Percentiles rank a stretch among this genome's conserved stretches.
phyloP scores from a whole-genome alignment of 2,113 vertebrate species.

The Melanocharis versteri region DNA sequence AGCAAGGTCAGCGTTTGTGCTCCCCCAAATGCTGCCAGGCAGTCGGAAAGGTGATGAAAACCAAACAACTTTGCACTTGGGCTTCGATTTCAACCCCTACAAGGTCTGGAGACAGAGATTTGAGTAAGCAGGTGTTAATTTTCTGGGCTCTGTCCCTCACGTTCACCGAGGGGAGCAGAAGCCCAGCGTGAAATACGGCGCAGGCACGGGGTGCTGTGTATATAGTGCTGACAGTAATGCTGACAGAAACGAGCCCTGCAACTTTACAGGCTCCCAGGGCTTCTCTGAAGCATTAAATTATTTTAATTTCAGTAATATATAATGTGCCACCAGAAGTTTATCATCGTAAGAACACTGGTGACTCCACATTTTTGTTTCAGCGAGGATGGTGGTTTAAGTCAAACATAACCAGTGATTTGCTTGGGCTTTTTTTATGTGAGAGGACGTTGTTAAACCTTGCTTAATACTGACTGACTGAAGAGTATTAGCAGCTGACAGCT shows the following conservation, averaged over 20 bases:
- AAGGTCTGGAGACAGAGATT: neutral
- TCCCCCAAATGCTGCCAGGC: neutral
- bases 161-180: neutral
- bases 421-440: neutral
- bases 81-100: neutral
- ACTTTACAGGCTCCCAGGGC: neutral
- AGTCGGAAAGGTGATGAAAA: neutral
- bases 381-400: neutral
- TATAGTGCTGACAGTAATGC: neutral
- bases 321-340: neutral
- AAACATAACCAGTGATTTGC: neutral
- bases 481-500: neutral
- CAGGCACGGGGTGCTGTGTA: neutral
- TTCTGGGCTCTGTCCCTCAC: neutral
- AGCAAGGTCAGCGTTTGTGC: accelerated
- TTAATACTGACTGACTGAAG: neutral
- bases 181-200: neutral
- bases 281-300: neutral
- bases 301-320: neutral
- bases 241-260: neutral
- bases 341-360: accelerated
- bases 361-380: neutral
- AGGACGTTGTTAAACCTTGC: neutral
- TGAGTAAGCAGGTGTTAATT: neutral
- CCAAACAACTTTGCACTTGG: neutral